phyloP scores from a whole-genome alignment of 1,140 invertebrate genomes.

The Luehdorfia chinensis region DNA sequence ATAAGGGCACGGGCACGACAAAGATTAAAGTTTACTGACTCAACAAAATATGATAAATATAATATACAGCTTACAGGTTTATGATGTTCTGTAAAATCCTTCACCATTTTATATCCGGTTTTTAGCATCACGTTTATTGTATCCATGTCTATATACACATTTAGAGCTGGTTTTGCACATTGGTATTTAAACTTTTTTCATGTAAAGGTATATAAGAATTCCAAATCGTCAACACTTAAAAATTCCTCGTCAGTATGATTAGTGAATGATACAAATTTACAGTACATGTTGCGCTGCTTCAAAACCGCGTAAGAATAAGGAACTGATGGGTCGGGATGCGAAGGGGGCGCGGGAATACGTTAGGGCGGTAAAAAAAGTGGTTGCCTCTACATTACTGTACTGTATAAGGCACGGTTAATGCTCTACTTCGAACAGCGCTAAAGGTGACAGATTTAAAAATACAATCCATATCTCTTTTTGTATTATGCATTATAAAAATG shows the following conservation, averaged over 20 bases:
- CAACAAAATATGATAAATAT: neutral
- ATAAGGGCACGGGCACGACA: constrained; percentile 3
- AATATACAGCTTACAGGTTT: constrained; percentile 49
- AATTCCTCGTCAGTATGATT: constrained; percentile 1
- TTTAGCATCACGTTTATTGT: constrained; percentile 59
- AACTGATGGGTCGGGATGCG: constrained; percentile 55
- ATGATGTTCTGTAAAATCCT: constrained; percentile 60
- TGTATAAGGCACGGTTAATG: constrained; percentile 34
- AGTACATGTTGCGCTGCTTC: constrained; percentile 51
- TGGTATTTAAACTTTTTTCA: no score
- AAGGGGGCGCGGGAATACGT: constrained; percentile 66
- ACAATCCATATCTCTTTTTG: neutral
- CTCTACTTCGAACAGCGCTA: constrained; percentile 43
- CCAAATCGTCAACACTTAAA: neutral
- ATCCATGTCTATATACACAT: constrained; percentile 41
- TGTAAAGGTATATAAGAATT: neutral
- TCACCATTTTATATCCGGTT: constrained; percentile 66
- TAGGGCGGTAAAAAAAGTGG: constrained; percentile 63
- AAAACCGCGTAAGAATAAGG: constrained; percentile 57
- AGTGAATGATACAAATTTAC: constrained; percentile 15
- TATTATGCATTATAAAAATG: no score
- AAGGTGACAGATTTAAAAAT: neutral
- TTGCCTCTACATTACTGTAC: constrained; percentile 49
- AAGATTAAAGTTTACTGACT: constrained; percentile 10
- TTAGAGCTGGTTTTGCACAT: no score